Evolutionary conservation across 1,140 invertebrate species (phyloP), one percentile per base, ranked within the genome.

Genomic region (Magallana ariakensis): DNA sequence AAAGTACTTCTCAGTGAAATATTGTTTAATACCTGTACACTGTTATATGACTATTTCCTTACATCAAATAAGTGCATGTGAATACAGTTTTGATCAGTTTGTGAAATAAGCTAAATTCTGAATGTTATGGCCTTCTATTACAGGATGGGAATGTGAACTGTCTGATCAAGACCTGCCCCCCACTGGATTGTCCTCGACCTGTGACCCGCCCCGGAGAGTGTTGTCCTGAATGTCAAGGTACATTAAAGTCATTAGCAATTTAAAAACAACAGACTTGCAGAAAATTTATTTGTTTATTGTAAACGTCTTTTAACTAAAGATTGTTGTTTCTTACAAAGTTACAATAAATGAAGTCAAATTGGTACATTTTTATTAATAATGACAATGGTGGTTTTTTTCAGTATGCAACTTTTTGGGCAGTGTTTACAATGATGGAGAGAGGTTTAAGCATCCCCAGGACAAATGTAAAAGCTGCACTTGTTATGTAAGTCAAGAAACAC

Each of bases 381-480:
- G 33, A 33, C 33, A 33, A 33, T 33, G 33, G 33, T 33, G 0
- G 1, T 81, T 83, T n/a, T 82, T n/a, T 70, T 16, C 87, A 91
- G 91, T 90, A 7, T 92, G 92, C 84, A 66, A 85, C 11, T 91
- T 90, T 80, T 85, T 90, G 55, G 92, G 90, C n/a, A 62, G 90
- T 19, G 89, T 86, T 0, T 90, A 91, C 62, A 56, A 81, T 57
- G 89, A 91, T 85, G 90, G 90, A 46, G 58, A 86, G 55, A 84
- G 80, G 19, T 91, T 93, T 84, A 84, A 57, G 22, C 89, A 92
- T 26, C 91, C 91, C 19, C 80, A 89, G 55, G 92, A 93, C 81
- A 16, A 56, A 10, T 93, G 92, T 87, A 90, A 90, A 83, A 88
- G 86, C 8, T 93, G 92, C 86, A 85, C 81, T 5, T 93, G 92